Percentiles rank a stretch among this genome's conserved stretches.
Conservation (phyloP, 1,140 invertebrate genomes). For the Heterodera carotae region DNA sequence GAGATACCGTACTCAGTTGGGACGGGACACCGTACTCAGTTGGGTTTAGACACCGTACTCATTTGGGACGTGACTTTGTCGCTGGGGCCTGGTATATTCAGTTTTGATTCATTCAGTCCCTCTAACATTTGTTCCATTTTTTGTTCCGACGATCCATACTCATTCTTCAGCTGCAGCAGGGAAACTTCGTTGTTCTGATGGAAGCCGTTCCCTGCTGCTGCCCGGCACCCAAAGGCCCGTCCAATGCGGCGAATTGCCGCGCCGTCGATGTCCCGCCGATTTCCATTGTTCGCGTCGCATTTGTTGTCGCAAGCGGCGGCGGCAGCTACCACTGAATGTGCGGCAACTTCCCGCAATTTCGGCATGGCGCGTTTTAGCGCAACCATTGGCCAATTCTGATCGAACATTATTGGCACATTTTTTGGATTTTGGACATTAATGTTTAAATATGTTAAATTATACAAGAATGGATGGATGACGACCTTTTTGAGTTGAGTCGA, state of each 20-base stretch:
- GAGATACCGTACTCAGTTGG: too few species aligned
- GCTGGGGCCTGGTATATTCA: too few species aligned
- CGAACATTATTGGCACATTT: not conserved
- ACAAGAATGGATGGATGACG: not conserved
- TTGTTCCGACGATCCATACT: too few species aligned
- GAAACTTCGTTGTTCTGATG: conserved; percentile 47
- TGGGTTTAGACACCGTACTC: too few species aligned
- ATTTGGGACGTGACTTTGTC: too few species aligned
- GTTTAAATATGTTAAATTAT: too few species aligned
- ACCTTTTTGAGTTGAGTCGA: not conserved
- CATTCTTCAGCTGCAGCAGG: too few species aligned
- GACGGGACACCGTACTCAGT: too few species aligned
- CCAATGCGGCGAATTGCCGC: conserved; percentile 39
- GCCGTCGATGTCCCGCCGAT: conserved; percentile 42
- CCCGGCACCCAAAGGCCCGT: conserved; percentile 50
- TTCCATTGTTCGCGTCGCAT: conserved; percentile 45
- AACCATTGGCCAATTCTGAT: not conserved
- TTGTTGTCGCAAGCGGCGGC: conserved; percentile 36
- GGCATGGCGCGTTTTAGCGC: conserved; percentile 1
- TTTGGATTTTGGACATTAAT: too few species aligned
- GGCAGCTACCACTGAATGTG: not conserved
- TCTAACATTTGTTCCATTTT: too few species aligned
- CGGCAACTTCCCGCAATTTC: not conserved
- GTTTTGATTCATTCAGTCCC: too few species aligned
- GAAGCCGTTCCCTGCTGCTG: conserved; percentile 45